phyloP scores from a whole-genome alignment of 30 jellyfish, hydroid and myxozoan species.

The Calvadosia cruxmelitensis region DNA sequence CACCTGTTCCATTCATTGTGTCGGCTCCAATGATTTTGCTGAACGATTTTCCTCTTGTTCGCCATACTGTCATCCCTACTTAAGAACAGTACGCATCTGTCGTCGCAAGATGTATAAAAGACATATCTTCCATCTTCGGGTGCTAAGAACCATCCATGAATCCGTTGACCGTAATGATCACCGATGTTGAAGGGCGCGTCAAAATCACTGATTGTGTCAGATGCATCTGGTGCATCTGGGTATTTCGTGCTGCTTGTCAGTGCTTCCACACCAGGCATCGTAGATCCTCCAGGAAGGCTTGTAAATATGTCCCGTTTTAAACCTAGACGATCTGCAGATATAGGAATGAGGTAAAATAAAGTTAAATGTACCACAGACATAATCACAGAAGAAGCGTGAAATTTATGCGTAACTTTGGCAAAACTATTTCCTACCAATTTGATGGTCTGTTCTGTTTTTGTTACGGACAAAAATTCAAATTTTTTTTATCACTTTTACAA shows the following conservation, averaged over 20 bases:
- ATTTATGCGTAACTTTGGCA: no score
- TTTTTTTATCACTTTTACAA: no score
- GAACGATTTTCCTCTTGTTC: slow-evolving; percentile 48
- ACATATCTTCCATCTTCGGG: slow-evolving; percentile 65
- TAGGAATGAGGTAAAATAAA: no score
- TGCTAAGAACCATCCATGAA: slow-evolving; percentile 69
- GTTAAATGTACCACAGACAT: no score
- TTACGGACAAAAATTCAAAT: no score
- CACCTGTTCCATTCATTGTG: slow-evolving; percentile 60
- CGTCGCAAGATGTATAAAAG: slow-evolving; percentile 82
- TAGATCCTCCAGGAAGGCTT: slow-evolving; percentile 1
- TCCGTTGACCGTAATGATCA: slow-evolving; percentile 64
- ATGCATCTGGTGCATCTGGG: slow-evolving; percentile 29
- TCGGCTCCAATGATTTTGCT: slow-evolving; percentile 60
- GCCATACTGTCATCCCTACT: slow-evolving; percentile 58
- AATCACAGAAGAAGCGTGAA: no score
- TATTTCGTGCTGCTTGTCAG: slow-evolving; percentile 13
- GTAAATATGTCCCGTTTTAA: slow-evolving; percentile 22
- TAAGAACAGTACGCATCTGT: slow-evolving; percentile 55
- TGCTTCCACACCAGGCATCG: slow-evolving; percentile 12
- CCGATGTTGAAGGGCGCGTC: slow-evolving; percentile 23
- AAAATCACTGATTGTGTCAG: slow-evolving; percentile 7
- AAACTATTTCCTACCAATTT: no score
- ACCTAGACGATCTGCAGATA: slow-evolving; percentile 14
- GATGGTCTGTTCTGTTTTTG: no score